phyloP scores from a whole-genome alignment of 1,140 invertebrate genomes.

The Dendroctonus valens region DNA sequence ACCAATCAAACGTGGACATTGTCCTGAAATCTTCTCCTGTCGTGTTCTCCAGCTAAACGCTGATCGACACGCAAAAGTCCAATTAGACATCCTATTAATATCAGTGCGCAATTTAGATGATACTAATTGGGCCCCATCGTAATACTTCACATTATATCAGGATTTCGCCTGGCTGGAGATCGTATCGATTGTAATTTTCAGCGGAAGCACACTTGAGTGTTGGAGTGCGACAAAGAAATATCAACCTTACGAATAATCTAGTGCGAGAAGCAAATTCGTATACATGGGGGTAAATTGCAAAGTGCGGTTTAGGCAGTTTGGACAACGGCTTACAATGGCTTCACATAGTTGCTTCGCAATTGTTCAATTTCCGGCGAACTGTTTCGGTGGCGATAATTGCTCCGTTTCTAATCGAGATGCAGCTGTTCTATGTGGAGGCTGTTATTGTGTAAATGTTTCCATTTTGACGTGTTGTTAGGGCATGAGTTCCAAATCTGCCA shows the following conservation, averaged over 20 bases:
- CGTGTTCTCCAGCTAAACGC: not conserved
- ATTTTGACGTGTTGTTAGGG: too few species aligned
- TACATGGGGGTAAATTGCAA: slow-evolving; percentile 26
- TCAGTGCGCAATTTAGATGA: not conserved
- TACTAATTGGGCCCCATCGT: not conserved
- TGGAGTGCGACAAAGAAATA: too few species aligned
- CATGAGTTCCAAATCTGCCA: too few species aligned
- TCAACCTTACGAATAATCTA: too few species aligned
- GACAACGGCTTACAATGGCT: slow-evolving; percentile 16
- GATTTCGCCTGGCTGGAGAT: too few species aligned
- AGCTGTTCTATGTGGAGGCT: slow-evolving; percentile 12
- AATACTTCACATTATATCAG: too few species aligned
- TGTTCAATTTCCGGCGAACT: slow-evolving; percentile 26
- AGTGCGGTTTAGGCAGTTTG: slow-evolving; percentile 19
- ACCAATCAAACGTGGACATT: too few species aligned
- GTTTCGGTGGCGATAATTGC: slow-evolving; percentile 22
- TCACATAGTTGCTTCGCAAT: slow-evolving; percentile 18
- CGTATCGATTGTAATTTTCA: too few species aligned
- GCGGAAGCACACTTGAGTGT: too few species aligned
- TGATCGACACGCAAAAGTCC: slow-evolving; percentile 8
- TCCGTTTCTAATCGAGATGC: slow-evolving; percentile 14
- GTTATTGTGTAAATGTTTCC: not conserved
- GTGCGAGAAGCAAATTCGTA: slow-evolving; percentile 8
- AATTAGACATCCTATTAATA: slow-evolving; percentile 11
- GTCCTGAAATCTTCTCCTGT: slow-evolving; percentile 8